Base-by-base conservation (phyloP, 2,888 invertebrate species). In the Cetonia aurata region DNA sequence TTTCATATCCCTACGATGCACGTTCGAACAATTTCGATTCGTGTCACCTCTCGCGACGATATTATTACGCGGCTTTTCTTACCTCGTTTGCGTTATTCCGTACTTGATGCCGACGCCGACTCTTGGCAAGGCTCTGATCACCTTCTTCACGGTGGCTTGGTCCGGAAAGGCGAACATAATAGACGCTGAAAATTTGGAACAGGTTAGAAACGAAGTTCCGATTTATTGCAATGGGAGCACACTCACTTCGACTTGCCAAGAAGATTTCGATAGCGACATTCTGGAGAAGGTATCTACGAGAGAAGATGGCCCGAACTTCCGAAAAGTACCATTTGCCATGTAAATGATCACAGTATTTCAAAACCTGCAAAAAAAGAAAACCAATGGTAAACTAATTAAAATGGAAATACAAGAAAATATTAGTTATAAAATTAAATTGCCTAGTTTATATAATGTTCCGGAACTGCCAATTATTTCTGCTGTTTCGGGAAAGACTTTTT, bases 301-400 rank as follows among this genome's bases (percentile, higher is more conserved):
- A 96, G 88, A 99, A 99, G 80, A 99, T 98, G 72, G 99, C 99
- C 10, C 99, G 92, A 75, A 99, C 96, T 88, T 99, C 99, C 78
- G 96, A 96, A 88, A 99, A 99, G 88, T 98, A 98, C 99, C 99
- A 99, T 87, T 99, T 97, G 73, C 99, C 99, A 85, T 99, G 99
- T 57, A 98, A 90, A 85, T 98, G 96, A 84, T 99, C 99, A 86
- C 99, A 98, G 87, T 99, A 99, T 81, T 96, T 96, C 78, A 99
- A 86, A 67, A 96, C 94, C 97, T 97, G 91, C 0, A 89, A 88
- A 79, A 83, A 78, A 79, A 80, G 78, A 69, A 62, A 13, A 41
- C 15, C n/a, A 37, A 56, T 56, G 15, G 12, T 12, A 25, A 66
- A 17, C 13, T 25, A 44, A 15, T 60, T 37, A 6, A 46, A 52